Percentiles rank a stretch among this genome's conserved stretches.
Evolutionary conservation across 2,113 vertebrate species (phyloP).

Genomic region (Vimba vimba): DNA sequence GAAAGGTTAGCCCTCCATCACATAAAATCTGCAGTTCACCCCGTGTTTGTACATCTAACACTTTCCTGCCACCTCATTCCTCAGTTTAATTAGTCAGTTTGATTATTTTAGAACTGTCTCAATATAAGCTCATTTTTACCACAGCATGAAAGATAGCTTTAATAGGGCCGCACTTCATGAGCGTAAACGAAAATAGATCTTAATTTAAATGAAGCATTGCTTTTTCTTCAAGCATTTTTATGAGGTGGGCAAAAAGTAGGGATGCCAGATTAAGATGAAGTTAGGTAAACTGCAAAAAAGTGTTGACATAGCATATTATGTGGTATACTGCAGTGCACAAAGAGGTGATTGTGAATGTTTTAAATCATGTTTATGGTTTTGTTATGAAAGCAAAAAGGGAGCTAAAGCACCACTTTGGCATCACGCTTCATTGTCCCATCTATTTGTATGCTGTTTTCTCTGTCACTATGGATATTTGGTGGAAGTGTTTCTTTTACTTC

Average conservation of each 20-base stretch:
- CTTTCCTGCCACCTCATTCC: constrained; percentile 20
- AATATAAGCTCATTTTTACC: constrained; percentile 5
- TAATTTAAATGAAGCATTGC: constrained; percentile 22
- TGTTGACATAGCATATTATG: neutral
- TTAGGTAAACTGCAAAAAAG: neutral
- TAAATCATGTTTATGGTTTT: constrained; percentile 21
- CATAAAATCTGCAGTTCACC: constrained; percentile 5
- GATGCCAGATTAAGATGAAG: constrained; percentile 5
- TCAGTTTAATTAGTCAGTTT: constrained; percentile 22
- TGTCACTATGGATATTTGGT: constrained; percentile 31
- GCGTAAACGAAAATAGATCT: constrained; percentile 11
- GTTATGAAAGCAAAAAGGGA: neutral
- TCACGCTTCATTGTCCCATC: neutral
- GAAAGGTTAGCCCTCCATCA: constrained; percentile 7
- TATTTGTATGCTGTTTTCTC: constrained; percentile 28
- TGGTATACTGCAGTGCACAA: neutral
- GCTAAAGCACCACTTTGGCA: constrained; percentile 24
- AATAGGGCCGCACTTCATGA: neutral
- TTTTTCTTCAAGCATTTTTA: constrained; percentile 4
- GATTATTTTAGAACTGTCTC: constrained; percentile 28
- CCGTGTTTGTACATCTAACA: constrained; percentile 22
- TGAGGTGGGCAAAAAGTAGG: neutral
- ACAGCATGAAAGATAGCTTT: constrained; percentile 13
- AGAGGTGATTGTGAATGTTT: constrained; percentile 1
- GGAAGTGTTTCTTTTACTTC: constrained; percentile 20